Evolutionary conservation across 2,888 invertebrate species (phyloP), one percentile per base, ranked within the genome.

Genomic region (Arrhopalites spinosus): DNA sequence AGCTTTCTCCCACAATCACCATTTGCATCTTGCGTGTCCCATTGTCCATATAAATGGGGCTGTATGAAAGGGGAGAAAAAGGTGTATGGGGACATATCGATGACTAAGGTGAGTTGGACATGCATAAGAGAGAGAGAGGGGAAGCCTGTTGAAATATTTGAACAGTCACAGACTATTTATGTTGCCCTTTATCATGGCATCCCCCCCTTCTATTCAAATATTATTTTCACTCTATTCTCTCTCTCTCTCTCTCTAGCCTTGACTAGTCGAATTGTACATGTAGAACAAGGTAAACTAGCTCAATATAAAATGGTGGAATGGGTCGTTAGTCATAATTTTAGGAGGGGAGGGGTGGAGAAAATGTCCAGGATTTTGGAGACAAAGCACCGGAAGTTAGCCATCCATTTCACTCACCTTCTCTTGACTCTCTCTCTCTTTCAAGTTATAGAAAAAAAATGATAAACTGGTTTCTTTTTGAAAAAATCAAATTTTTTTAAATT

Each of bases 71-170:
- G 25, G 27, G 59, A 59, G 27, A 59, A 56, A 13, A 11, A 59
- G 5, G 23, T 25, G 27, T 59, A 59, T 11, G 8, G 20, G 5
- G 59, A 59, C 59, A 25, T 25, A 27, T 59, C 25, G 27, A 59
- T 59, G 59, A 59, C 59, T 59, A 59, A 59, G 23, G 59, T 25
- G 27, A 25, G 25, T 27, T 25, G 15, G 13, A 59, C 59, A 59
- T 59, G 59, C 59, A 27, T 5, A 25, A 27, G 59, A 59, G 27
- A 59, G 25, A 59, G 36, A 11, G 36, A 36, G 36, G 36, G 50
- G 25, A 59, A 59, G 59, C 59, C 59, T 59, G 59, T 59, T 59
- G 59, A 59, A 59, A 59, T 59, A 59, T 59, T 59, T 59, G 59
- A 59, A 59, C 27, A 59, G 25, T 25, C 59, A 59, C 20, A 25